Evolutionary conservation across 2,888 invertebrate genomes (phyloP).

Genomic region (Clitarchus hookeri): DNA sequence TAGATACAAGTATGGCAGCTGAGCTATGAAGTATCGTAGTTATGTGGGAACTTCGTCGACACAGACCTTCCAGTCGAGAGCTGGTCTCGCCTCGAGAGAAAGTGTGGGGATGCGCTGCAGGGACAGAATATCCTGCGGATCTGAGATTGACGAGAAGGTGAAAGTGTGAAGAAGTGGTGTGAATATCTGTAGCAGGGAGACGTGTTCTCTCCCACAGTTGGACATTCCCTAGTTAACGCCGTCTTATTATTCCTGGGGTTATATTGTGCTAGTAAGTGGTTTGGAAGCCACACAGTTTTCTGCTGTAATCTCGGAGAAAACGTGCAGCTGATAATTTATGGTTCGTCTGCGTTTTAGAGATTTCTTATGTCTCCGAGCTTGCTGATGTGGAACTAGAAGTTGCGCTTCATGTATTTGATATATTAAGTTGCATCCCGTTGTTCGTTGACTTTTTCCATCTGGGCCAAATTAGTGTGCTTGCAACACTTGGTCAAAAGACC

Average conservation of each 20-base stretch:
- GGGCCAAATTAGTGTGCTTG: too few species aligned
- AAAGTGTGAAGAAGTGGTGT: not conserved
- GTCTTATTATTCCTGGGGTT: not conserved
- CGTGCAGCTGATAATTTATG: not conserved
- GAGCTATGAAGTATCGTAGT: not conserved
- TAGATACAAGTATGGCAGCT: not conserved
- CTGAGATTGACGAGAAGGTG: not conserved
- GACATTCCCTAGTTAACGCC: not conserved
- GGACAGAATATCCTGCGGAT: not conserved
- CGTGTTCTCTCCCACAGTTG: not conserved
- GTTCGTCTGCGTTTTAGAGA: too few species aligned
- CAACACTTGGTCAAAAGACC: too few species aligned
- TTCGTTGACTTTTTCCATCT: too few species aligned
- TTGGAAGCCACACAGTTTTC: not conserved
- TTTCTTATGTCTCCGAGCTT: too few species aligned
- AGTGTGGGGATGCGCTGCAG: not conserved
- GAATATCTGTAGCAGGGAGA: not conserved
- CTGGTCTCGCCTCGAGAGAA: constrained; percentile 9
- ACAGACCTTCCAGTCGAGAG: constrained; percentile 24
- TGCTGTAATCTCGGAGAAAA: not conserved
- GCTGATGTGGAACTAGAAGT: too few species aligned
- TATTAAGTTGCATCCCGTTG: too few species aligned
- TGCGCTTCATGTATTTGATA: too few species aligned
- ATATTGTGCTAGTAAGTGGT: not conserved
- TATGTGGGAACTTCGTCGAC: not conserved